Conservation (phyloP, 2,113 vertebrate species). For the Ochotona princeps region DNA sequence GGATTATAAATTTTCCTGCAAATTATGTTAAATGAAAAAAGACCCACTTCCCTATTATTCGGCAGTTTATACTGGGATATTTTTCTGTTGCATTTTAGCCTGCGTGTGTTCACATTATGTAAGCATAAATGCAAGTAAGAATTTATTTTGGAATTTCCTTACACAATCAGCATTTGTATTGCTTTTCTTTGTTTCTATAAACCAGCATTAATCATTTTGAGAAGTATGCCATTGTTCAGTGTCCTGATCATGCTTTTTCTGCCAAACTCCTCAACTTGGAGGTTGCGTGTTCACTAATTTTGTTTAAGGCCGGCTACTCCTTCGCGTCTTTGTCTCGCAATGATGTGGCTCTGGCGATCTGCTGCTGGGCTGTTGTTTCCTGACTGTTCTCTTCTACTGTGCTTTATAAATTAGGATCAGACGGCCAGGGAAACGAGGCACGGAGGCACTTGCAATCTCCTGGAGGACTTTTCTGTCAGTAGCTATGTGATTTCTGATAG, state of each 20-base stretch:
- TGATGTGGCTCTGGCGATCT: background rate
- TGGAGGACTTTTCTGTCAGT: background rate
- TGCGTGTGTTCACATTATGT: background rate
- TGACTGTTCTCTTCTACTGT: background rate
- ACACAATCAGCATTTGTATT: conserved; percentile 32
- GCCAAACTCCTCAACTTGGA: background rate
- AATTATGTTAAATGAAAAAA: conserved; percentile 48
- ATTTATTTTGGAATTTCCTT: conserved; percentile 9
- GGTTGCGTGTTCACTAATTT: background rate
- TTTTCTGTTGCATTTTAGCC: background rate
- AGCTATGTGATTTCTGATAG: background rate
- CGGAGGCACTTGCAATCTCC: background rate
- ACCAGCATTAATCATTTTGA: background rate
- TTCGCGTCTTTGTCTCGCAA: background rate
- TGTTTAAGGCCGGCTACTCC: background rate
- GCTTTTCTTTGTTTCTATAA: background rate
- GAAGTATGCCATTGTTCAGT: conserved; percentile 23
- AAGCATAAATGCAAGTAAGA: background rate
- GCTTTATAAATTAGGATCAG: background rate
- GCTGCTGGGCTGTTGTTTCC: conserved; percentile 33
- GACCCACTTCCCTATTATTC: background rate
- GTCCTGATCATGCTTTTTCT: conserved; percentile 1
- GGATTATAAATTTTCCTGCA: conserved; percentile 48
- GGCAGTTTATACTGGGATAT: background rate
- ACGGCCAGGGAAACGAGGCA: background rate